These are phyloP conservation scores for Exephanes ischioxanthus DNA, from an alignment of 2,888 invertebrate genomes.

Conservation along the genomic window DNA sequence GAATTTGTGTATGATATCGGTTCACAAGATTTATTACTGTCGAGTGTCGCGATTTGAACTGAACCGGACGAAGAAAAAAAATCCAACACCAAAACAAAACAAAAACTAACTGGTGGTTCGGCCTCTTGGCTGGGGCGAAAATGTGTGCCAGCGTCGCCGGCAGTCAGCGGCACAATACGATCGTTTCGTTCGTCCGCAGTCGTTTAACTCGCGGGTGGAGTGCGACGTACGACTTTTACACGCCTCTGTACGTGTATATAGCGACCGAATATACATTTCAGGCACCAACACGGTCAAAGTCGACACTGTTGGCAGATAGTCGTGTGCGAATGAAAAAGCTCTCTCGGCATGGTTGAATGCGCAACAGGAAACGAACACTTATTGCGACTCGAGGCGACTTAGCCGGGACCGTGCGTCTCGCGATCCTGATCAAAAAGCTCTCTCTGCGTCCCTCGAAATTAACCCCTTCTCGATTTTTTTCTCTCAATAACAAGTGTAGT, in stretches of 20 bases:
- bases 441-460: background rate
- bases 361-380: slow-evolving; percentile 79
- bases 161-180: slow-evolving; percentile 47
- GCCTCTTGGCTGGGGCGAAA: slow-evolving; percentile 51
- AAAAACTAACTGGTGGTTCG: slow-evolving; percentile 5
- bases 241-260: slow-evolving; percentile 31
- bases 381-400: slow-evolving; percentile 66
- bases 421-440: slow-evolving; percentile 23
- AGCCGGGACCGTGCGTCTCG: slow-evolving; percentile 44
- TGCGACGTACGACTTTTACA: slow-evolving; percentile 41
- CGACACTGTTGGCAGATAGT: background rate
- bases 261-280: slow-evolving; percentile 2
- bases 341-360: slow-evolving; percentile 57
- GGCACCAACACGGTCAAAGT: slow-evolving; percentile 11
- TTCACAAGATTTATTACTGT: background rate
- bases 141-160: slow-evolving; percentile 55
- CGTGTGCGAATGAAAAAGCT: slow-evolving; percentile 56
- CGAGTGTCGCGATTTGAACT: background rate
- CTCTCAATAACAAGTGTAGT: background rate
- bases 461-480: slow-evolving; percentile 4
- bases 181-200: slow-evolving; percentile 5
- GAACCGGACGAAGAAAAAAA: background rate
- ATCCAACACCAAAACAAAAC: background rate
- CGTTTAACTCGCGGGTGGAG: slow-evolving; percentile 49
- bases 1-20: background rate